phyloP scores from a whole-genome alignment of 2,113 vertebrate species.

The Ranitomeya variabilis region DNA sequence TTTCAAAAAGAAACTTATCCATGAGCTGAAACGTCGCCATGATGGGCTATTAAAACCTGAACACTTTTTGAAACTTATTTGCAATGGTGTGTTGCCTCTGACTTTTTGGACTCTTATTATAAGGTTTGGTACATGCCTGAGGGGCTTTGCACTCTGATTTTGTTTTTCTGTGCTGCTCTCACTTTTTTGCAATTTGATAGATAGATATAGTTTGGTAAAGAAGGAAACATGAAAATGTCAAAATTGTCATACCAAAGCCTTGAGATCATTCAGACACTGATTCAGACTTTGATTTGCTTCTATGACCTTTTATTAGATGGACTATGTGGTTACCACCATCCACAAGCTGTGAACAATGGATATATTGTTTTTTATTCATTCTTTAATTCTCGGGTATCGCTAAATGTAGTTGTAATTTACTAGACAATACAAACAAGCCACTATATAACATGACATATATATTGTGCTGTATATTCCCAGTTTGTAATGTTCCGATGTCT shows the following conservation, averaged over 20 bases:
- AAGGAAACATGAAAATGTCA: not conserved
- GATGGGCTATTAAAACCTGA: too few relatives aligned
- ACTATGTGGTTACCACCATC: not conserved
- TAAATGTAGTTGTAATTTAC: not conserved
- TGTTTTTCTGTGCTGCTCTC: too few relatives aligned
- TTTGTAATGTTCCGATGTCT: not conserved
- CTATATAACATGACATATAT: too few relatives aligned
- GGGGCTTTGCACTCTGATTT: too few relatives aligned
- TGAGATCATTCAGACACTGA: not conserved
- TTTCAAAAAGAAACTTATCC: too few relatives aligned
- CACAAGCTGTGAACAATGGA: not conserved
- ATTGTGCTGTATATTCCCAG: too few relatives aligned
- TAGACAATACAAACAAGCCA: not conserved
- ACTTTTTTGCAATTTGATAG: too few relatives aligned
- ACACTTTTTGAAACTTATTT: too few relatives aligned
- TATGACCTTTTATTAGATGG: conserved; percentile 31
- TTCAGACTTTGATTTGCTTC: not conserved
- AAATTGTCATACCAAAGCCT: not conserved
- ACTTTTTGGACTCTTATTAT: too few relatives aligned
- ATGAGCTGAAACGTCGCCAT: too few relatives aligned
- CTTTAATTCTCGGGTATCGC: not conserved
- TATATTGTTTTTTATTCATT: not conserved
- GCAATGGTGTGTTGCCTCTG: too few relatives aligned
- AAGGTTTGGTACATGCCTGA: too few relatives aligned
- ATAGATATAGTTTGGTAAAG: not conserved